Evolutionary conservation across 2,797 vertebrate species (phyloP), one percentile per base, ranked within the genome.

Genomic region (Argentina silus): DNA sequence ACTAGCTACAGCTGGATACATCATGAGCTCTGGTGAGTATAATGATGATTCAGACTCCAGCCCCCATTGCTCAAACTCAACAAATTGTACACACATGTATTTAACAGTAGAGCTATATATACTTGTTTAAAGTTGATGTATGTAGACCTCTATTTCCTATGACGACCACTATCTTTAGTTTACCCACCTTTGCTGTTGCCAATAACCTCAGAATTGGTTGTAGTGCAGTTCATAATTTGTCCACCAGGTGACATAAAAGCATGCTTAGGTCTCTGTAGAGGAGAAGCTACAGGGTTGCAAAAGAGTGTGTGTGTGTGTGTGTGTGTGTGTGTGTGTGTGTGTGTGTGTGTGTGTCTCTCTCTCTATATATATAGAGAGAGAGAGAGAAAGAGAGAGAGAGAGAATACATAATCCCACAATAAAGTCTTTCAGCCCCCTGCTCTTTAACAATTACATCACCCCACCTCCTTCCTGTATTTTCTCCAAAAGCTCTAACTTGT

Each of bases 191-290:
- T 36, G 27, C 27, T 36, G 27, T 36, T 36, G 27, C 27, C 27
- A 36, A 36, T 36, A 36, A 15, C 6, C 7, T 65, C 43, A 45
- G n/a, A 48, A 5, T 43, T 2, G 6, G 3, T n/a, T 42, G 44
- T 14, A 0, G 36, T 84, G 80, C 19, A 86, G 70, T 86, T 83
- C 80, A 15, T 6, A 1, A 0, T 79, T 78, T 80, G 75, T n/a
- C 89, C 90, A 87, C 77, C 69, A 89, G 88, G 77, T 44, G 88
- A 86, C 83, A 86, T 53, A 47, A 75, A 60, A 80, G 79, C 61
- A 68, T 55, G 42, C 6, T 51, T n/a, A 17, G 36, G 8, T 8
- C 15, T 9, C 0, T 17, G 9, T 7, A 19, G 42, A 19, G 7
- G 7, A 21, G 10, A 42, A 66, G 42, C 44, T n/a, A n/a, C 42